Percentiles rank a stretch among this genome's conserved stretches.
phyloP scores from a whole-genome alignment of 2,113 vertebrate genomes.

The Halcyon senegalensis region DNA sequence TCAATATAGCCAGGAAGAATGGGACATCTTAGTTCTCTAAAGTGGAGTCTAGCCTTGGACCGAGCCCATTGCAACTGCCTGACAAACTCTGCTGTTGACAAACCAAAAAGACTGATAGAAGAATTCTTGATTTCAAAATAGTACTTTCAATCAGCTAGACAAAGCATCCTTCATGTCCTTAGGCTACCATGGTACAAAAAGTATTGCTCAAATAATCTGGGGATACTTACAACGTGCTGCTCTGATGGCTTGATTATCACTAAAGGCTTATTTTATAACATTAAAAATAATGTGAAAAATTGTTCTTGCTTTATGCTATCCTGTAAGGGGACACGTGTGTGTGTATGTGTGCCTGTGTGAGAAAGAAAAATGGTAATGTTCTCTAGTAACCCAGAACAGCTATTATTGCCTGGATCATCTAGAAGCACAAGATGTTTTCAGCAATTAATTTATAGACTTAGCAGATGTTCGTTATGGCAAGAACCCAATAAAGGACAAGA shows the following conservation, averaged over 20 bases:
- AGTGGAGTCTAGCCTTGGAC: not conserved
- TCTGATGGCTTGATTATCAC: not conserved
- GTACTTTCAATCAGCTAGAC: not conserved
- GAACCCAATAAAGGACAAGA: not conserved
- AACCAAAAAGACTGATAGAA: not conserved
- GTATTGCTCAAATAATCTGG: not conserved
- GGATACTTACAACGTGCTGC: not conserved
- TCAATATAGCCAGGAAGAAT: not conserved
- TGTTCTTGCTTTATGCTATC: not conserved
- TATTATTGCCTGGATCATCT: conserved; percentile 12
- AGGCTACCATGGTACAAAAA: not conserved
- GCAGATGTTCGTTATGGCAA: conserved; percentile 13
- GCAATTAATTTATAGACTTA: conserved; percentile 42
- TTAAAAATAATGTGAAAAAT: not conserved
- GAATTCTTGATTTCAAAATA: not conserved
- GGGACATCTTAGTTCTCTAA: not conserved
- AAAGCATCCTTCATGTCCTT: not conserved
- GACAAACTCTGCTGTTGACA: not conserved
- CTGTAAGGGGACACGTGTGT: not conserved
- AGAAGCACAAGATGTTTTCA: conserved; percentile 37
- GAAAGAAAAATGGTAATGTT: conserved; percentile 5
- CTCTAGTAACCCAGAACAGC: conserved; percentile 11
- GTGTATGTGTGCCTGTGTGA: not conserved
- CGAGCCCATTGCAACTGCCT: not conserved
- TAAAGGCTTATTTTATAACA: not conserved